A percentile compares a stretch with the other conserved stretches of the same genome.
These are phyloP conservation scores for Crossocerus cetratus DNA, from an alignment of 2,888 invertebrate genomes.

Conservation along the genomic window DNA sequence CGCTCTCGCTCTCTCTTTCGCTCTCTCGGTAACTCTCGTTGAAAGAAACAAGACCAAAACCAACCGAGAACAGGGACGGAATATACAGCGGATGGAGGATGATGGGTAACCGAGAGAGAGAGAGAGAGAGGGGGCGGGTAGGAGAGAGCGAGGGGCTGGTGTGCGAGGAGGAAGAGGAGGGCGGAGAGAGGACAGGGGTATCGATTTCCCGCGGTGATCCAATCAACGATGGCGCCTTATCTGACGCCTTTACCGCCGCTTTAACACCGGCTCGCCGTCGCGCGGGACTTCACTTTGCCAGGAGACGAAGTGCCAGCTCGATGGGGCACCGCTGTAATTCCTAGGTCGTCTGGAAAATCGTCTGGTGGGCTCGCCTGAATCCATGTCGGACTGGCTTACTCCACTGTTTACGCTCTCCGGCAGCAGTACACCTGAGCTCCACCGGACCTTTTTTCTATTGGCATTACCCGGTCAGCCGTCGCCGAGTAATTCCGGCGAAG, in stretches of 20 bases:
- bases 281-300: not conserved
- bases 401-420: too few relatives aligned
- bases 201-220: slow-evolving; percentile 76
- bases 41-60: slow-evolving; percentile 23
- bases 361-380: not conserved
- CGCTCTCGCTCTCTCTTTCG: slow-evolving; percentile 17
- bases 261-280: slow-evolving; percentile 37
- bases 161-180: slow-evolving; percentile 39
- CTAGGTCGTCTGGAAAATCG: too few relatives aligned
- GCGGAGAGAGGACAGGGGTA: slow-evolving; percentile 58
- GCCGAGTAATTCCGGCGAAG: too few relatives aligned
- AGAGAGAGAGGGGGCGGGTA: slow-evolving; percentile 15
- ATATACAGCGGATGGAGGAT: not conserved
- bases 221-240: slow-evolving; percentile 75
- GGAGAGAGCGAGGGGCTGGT: slow-evolving; percentile 24
- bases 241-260: slow-evolving; percentile 65
- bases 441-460: too few relatives aligned
- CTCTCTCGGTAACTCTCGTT: not conserved
- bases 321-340: too few relatives aligned
- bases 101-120: slow-evolving; percentile 19
- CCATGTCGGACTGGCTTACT: too few relatives aligned
- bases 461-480: too few relatives aligned
- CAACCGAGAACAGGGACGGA: slow-evolving; percentile 11
- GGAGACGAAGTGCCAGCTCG: too few relatives aligned
- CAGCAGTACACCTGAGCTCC: too few relatives aligned